These are phyloP conservation scores for Philaenus spumarius DNA, from an alignment of 1,140 invertebrate species.

Conservation along the genomic window DNA sequence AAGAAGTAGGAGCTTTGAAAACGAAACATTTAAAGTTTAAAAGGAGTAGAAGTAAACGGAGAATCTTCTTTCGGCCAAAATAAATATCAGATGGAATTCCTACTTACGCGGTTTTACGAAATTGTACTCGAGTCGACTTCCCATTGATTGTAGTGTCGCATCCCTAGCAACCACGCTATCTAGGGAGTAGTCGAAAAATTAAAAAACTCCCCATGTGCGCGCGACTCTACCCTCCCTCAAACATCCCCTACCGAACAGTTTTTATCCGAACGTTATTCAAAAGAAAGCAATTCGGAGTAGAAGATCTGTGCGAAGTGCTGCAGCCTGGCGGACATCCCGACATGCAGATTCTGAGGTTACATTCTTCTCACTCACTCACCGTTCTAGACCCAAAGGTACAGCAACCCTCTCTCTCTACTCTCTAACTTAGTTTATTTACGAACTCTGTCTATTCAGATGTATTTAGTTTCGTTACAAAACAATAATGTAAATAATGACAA, in stretches of 20 bases:
- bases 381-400: constrained; percentile 2
- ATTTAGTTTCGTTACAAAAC: too few relatives aligned
- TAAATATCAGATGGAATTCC: too few relatives aligned
- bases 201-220: constrained; percentile 7
- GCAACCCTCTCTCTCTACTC: not conserved
- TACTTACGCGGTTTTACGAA: too few relatives aligned
- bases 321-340: not conserved
- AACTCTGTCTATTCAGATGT: too few relatives aligned
- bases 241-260: not conserved
- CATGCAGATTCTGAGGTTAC: constrained; percentile 7
- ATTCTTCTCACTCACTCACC: not conserved
- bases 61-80: too few relatives aligned
- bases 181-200: constrained; percentile 9
- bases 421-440: too few relatives aligned
- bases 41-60: too few relatives aligned
- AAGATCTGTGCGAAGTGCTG: not conserved
- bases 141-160: not conserved
- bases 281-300: constrained; percentile 4
- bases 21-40: too few relatives aligned
- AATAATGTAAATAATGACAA: too few relatives aligned
- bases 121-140: too few relatives aligned
- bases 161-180: constrained; percentile 5
- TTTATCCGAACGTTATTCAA: constrained; percentile 9
- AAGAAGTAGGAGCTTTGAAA: too few relatives aligned
- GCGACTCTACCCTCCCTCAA: not conserved